A percentile compares a stretch with the other conserved stretches of the same genome.
phyloP scores from a whole-genome alignment of 2,888 invertebrate genomes.

The Ariolimax columbianus region DNA sequence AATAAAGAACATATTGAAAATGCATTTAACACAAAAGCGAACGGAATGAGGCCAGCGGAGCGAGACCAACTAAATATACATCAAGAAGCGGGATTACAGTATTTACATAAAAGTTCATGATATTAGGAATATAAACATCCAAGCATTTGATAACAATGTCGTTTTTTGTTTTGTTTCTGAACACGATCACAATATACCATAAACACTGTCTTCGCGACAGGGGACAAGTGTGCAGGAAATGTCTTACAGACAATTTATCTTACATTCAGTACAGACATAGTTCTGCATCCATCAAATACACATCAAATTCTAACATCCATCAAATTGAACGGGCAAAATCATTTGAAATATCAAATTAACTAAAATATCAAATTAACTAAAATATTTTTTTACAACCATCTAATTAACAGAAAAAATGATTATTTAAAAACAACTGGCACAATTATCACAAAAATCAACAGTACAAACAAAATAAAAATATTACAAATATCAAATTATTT shows the following conservation, averaged over 20 bases:
- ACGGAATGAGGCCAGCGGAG: no score
- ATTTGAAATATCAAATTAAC: no score
- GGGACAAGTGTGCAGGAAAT: not conserved
- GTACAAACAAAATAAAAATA: no score
- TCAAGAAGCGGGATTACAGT: not conserved
- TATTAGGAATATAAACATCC: constrained; percentile 22
- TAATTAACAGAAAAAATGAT: not conserved
- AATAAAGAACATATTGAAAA: not conserved
- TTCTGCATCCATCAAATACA: not conserved
- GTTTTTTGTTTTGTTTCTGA: constrained; percentile 4
- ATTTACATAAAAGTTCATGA: constrained; percentile 4
- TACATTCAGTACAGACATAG: not conserved
- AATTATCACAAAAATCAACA: no score
- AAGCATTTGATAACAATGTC: constrained; percentile 14
- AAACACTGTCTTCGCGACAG: not conserved
- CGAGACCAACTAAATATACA: constrained; percentile 8
- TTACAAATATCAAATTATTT: no score
- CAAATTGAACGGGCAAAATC: no score
- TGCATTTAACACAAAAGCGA: not conserved
- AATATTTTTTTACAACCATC: not conserved
- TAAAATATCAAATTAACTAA: no score
- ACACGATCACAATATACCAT: constrained; percentile 5
- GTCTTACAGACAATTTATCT: not conserved
- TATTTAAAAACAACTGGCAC: not conserved
- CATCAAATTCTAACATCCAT: not conserved